Conservation (phyloP, 2,797 vertebrate genomes). For the Trachurus trachurus region DNA sequence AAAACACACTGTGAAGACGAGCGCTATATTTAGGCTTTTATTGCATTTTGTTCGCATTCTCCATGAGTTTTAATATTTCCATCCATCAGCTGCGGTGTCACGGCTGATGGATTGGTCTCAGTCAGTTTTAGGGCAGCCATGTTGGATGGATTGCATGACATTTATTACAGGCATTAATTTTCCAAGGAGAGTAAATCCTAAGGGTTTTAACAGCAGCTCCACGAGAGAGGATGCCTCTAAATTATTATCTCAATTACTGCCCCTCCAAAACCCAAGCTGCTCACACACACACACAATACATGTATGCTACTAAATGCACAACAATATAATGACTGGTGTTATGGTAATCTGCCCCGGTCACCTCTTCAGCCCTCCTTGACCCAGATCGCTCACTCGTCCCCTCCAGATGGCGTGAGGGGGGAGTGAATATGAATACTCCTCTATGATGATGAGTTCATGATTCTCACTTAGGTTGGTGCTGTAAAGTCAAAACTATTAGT, state of each 20-base stretch:
- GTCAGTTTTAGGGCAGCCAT: not conserved
- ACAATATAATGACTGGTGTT: constrained; percentile 3
- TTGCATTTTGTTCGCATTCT: no score
- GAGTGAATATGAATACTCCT: constrained; percentile 17
- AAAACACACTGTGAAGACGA: not conserved
- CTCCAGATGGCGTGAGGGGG: constrained; percentile 44
- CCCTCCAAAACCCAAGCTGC: not conserved
- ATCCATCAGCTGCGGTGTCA: not conserved
- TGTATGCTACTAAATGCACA: constrained; percentile 18
- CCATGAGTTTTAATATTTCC: not conserved
- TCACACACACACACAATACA: not conserved
- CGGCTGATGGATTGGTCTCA: not conserved
- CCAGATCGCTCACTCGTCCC: constrained; percentile 43
- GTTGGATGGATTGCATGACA: not conserved
- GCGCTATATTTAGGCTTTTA: not conserved
- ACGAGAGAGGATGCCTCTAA: not conserved
- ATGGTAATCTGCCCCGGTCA: constrained; percentile 52
- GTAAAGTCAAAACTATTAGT: not conserved
- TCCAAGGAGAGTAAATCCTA: not conserved
- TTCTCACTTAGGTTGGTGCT: not conserved
- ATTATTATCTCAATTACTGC: not conserved
- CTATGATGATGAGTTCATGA: constrained; percentile 10
- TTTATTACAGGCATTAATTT: not conserved
- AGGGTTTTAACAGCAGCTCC: not conserved
- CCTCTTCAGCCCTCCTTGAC: constrained; percentile 59